A percentile compares a stretch with the other conserved stretches of the same genome.
phyloP scores from a whole-genome alignment of 2,888 invertebrate genomes.

The Syrphus vitripennis region DNA sequence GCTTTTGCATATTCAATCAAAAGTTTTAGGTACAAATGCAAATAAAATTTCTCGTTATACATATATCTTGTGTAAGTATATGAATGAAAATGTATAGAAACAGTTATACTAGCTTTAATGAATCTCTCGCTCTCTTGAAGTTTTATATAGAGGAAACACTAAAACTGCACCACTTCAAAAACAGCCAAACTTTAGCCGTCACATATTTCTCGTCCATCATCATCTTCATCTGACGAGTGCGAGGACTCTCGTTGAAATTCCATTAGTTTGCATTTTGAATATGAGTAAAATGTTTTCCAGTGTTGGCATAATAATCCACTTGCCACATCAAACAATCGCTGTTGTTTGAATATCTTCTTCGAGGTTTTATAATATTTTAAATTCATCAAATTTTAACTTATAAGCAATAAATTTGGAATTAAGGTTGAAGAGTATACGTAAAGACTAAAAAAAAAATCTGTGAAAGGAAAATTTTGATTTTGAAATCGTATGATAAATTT shows the following conservation, averaged over 20 bases:
- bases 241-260: constrained; percentile 43
- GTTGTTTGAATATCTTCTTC: not conserved
- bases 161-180: not conserved
- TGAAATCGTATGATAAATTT: no score
- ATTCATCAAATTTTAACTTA: no score
- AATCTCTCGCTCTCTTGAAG: constrained; percentile 3
- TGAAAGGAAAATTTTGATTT: no score
- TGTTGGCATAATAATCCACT: not conserved
- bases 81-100: constrained; percentile 47
- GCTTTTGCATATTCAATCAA: constrained; percentile 73
- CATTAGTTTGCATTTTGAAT: constrained; percentile 30
- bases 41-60: constrained; percentile 50
- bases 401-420: no score
- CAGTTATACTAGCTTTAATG: constrained; percentile 62
- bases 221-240: no score
- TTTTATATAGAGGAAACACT: not conserved
- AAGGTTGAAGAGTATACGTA: no score
- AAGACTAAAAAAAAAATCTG: no score
- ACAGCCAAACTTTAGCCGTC: not conserved
- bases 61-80: not conserved
- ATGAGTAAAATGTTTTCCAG: not conserved
- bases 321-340: not conserved
- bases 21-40: constrained; percentile 71
- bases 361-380: no score
- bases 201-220: not conserved